phyloP scores from a whole-genome alignment of 2,888 invertebrate genomes.

The Glyphotaelius pellucidus region DNA sequence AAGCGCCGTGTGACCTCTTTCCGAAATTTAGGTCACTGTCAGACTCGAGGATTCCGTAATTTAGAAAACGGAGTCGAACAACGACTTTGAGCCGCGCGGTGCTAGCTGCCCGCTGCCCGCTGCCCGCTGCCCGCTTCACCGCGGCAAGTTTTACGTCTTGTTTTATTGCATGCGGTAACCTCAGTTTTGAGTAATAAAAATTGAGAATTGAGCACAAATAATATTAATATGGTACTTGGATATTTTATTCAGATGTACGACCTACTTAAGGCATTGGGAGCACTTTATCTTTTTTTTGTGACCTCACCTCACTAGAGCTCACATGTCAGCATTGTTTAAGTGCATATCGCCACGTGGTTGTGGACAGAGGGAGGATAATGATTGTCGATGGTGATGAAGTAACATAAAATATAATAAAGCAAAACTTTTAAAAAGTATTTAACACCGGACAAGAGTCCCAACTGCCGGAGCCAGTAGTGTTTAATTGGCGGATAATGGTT shows the following conservation, averaged over 20 bases:
- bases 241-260: not conserved
- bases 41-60: slow-evolving; percentile 29
- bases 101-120: no score
- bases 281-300: not conserved
- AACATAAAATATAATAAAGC: no score
- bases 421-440: no score
- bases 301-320: not conserved
- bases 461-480: no score
- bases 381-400: no score
- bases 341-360: no score
- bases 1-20: slow-evolving; percentile 8
- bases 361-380: no score
- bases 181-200: not conserved
- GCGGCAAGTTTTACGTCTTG: not conserved
- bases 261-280: not conserved
- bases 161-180: not conserved
- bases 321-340: not conserved
- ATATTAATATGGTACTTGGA: not conserved
- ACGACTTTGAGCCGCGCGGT: not conserved
- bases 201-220: not conserved
- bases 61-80: slow-evolving; percentile 4
- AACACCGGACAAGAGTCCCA: no score
- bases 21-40: slow-evolving; percentile 33
- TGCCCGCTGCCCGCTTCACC: not conserved
- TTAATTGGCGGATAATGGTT: no score